phyloP scores from a whole-genome alignment of 1,140 invertebrate genomes.

The Zaprionus inermis region DNA sequence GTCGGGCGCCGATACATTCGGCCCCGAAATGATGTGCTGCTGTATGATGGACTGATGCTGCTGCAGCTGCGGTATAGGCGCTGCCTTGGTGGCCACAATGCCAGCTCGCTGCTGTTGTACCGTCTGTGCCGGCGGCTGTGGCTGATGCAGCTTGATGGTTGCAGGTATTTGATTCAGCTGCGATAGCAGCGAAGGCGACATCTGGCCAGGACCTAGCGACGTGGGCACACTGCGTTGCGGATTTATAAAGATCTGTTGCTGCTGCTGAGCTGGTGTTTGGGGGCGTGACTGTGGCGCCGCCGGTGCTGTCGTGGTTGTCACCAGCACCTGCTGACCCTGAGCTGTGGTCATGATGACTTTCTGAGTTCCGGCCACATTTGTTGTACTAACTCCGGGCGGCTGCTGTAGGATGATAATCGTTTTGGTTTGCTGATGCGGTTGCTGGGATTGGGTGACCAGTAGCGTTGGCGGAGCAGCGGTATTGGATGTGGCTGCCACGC shows the following conservation, averaged over 20 bases:
- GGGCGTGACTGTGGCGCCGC: slow-evolving; percentile 50
- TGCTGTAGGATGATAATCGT: slow-evolving; percentile 90
- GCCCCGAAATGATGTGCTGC: slow-evolving; percentile 78
- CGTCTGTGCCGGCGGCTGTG: slow-evolving; percentile 35
- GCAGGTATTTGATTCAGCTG: slow-evolving; percentile 81
- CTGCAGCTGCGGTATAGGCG: slow-evolving; percentile 76
- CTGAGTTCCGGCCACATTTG: slow-evolving; percentile 78
- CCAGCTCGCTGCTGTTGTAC: slow-evolving; percentile 33
- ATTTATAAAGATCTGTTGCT: slow-evolving; percentile 66
- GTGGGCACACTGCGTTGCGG: slow-evolving; percentile 60
- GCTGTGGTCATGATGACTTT: slow-evolving; percentile 88
- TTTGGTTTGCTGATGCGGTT: slow-evolving; percentile 85
- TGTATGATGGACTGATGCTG: slow-evolving; percentile 83
- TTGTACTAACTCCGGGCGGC: slow-evolving; percentile 78
- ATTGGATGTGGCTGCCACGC: slow-evolving; percentile 66
- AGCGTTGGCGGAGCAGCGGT: slow-evolving; percentile 55
- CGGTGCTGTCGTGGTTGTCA: slow-evolving; percentile 88
- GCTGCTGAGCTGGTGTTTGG: slow-evolving; percentile 71
- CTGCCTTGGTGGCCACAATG: slow-evolving; percentile 43
- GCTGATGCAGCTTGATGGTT: slow-evolving; percentile 80
- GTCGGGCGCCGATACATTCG: slow-evolving; percentile 41
- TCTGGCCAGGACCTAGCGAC: slow-evolving; percentile 67
- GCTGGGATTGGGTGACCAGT: slow-evolving; percentile 81
- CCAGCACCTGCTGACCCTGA: slow-evolving; percentile 79
- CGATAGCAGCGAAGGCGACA: slow-evolving; percentile 73